Percentiles rank a stretch among this genome's conserved stretches.
These are phyloP conservation scores for Psephotus haematonotus DNA, from an alignment of 2,113 vertebrate species.

Conservation along the genomic window DNA sequence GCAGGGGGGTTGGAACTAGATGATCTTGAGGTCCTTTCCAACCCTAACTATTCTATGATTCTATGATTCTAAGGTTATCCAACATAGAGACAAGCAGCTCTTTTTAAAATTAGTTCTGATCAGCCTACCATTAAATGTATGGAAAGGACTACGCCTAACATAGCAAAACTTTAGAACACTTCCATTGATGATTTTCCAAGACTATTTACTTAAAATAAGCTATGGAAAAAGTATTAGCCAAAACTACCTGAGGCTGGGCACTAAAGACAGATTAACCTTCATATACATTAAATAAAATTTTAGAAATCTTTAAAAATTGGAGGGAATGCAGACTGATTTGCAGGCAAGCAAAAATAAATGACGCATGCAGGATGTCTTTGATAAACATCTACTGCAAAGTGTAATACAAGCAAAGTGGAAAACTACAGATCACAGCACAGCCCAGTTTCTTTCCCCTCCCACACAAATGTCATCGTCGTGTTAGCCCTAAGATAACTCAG, in stretches of 20 bases:
- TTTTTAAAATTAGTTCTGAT: background rate
- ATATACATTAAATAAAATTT: background rate
- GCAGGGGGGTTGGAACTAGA: too few species aligned
- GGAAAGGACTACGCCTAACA: background rate
- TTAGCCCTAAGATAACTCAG: background rate
- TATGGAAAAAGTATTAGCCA: background rate
- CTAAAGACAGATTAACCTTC: background rate
- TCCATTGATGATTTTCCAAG: background rate
- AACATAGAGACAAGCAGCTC: background rate
- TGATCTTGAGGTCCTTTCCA: too few species aligned
- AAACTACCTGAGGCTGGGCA: background rate
- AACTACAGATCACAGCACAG: background rate
- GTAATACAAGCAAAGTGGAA: constrained; percentile 2
- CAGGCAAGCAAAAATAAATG: background rate
- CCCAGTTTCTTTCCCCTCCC: background rate
- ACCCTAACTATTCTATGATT: too few species aligned
- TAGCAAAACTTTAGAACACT: fast-evolving
- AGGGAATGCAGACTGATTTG: background rate
- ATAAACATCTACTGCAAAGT: background rate
- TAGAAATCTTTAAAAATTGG: background rate
- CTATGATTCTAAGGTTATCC: background rate
- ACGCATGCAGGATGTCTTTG: background rate
- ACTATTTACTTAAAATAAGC: background rate
- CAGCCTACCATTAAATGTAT: background rate
- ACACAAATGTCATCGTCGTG: background rate